Base-by-base conservation (phyloP, 2,113 vertebrate genomes). In the Columba janthina region DNA sequence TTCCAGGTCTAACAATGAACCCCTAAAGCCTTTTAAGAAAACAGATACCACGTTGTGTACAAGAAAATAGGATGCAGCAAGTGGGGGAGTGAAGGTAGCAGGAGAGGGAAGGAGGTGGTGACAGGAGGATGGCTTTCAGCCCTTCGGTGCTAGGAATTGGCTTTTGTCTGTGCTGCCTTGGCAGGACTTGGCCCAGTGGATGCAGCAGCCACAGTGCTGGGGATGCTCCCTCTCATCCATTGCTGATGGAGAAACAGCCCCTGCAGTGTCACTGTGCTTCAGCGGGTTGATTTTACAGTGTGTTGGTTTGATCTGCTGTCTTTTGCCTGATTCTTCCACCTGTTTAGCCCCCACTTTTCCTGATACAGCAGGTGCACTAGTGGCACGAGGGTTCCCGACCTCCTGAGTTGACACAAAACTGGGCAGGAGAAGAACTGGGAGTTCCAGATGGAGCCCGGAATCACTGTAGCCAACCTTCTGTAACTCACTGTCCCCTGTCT, bases 141-240 rank as follows among this genome's bases (percentile, higher is more conserved):
- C 6, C 13, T 42, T 62, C 10, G 2, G 62, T 4, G 1, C 20
- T 15, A 60, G 50, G 62, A 78, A 42, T 38, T 29, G 13, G 34
- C 38, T 79, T 73, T 78, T 0, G 5, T 56, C 61, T 80, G 38
- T 60, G 46, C 42, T 83, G 58, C 28, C 73, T 78, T 71, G 80
- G 77, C 31, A 74, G 67, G 71, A 67, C 48, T 58, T 28, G 53
- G 56, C 31, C 16, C 77, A 36, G 60, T 34, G 64, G 73, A 72
- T 0, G 3, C 56, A 74, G 40, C 0, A 5, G 40, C 21, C 2
- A 1, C 46, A 16, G 65, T 1, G 3, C 84, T 56, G 67, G 58
- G 38, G 31, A 56, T 12, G 6, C 9, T 70, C 17, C 44, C 57
- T 70, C 17, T 53, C 57, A 83, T 58, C 65, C 67, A 53, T 4